Conservation (phyloP, 1,140 invertebrate species). For the Neomicropteryx cornuta region DNA sequence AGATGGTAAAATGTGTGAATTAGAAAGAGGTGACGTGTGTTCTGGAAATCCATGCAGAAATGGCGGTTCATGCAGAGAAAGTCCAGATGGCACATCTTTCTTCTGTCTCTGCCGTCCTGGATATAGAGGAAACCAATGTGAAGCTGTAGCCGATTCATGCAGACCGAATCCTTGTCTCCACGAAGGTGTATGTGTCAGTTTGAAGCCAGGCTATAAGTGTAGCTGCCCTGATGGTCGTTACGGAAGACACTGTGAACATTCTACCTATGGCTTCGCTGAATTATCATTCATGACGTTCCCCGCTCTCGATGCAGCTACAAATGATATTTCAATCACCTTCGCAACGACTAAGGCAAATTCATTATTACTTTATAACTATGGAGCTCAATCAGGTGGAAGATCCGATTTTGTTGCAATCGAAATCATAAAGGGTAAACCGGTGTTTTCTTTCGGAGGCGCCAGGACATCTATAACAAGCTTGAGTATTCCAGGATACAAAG, state of each 20-base stretch:
- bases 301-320: conserved; percentile 71
- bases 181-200: conserved; percentile 71
- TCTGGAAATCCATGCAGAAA: conserved; percentile 76
- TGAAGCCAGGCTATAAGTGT: conserved; percentile 77
- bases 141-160: conserved; percentile 75
- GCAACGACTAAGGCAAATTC: conserved; percentile 81
- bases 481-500: conserved; percentile 46
- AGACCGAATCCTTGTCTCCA: conserved; percentile 81
- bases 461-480: conserved; percentile 75
- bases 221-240: conserved; percentile 79
- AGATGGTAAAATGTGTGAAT: conserved; percentile 75
- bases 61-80: conserved; percentile 80
- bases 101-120: conserved; percentile 84
- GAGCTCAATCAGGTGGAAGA: conserved; percentile 70
- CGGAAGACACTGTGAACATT: conserved; percentile 80
- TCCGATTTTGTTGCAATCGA: conserved; percentile 90
- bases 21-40: conserved; percentile 72
- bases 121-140: conserved; percentile 80
- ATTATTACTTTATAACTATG: conserved; percentile 83
- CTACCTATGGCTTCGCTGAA: conserved; percentile 79
- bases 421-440: conserved; percentile 65
- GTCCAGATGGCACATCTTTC: conserved; percentile 72
- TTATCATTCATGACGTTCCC: conserved; percentile 84
- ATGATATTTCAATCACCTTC: conserved; percentile 85
- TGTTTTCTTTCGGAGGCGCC: conserved; percentile 83